Evolutionary conservation across 64 coral and sea anemone genomes (phyloP).

Genomic region (Montipora efflorescens): DNA sequence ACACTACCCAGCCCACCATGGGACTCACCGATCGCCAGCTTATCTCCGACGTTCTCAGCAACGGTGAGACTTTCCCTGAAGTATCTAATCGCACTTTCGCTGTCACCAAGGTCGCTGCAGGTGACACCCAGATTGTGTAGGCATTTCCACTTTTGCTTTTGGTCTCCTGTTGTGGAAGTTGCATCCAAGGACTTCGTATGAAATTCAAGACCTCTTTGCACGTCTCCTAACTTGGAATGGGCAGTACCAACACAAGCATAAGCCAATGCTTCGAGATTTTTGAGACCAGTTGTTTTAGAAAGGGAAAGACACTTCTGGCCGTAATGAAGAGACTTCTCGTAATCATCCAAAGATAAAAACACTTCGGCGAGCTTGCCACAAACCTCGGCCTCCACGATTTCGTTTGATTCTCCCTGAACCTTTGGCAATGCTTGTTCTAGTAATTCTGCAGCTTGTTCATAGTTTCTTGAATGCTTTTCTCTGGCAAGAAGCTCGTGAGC

Average conservation of each 20-base stretch:
- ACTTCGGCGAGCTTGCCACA: slow-evolving; percentile 25
- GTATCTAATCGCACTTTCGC: not conserved
- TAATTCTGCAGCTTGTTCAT: slow-evolving; percentile 16
- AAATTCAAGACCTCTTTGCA: slow-evolving; percentile 26
- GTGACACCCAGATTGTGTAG: not conserved
- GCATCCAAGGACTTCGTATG: slow-evolving; percentile 24
- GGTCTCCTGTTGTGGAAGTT: slow-evolving; percentile 20
- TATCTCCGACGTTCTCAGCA: not conserved
- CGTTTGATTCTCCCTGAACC: slow-evolving; percentile 1
- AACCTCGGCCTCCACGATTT: slow-evolving; percentile 15
- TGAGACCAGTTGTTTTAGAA: not conserved
- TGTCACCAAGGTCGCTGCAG: not conserved
- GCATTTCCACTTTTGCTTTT: slow-evolving; percentile 41
- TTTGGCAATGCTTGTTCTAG: not conserved
- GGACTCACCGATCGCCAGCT: not conserved
- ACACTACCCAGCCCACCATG: not conserved
- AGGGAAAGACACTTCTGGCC: slow-evolving; percentile 35
- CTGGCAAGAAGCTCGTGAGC: slow-evolving; percentile 9
- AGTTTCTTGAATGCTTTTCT: not conserved
- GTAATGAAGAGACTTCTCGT: not conserved
- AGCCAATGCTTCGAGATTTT: slow-evolving; percentile 42
- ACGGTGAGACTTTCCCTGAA: slow-evolving; percentile 1
- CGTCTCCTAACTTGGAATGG: slow-evolving; percentile 38
- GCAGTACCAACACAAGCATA: slow-evolving; percentile 37
- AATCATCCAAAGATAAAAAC: not conserved